phyloP scores from a whole-genome alignment of 2,888 invertebrate genomes.

The Cacoxenus indagator region DNA sequence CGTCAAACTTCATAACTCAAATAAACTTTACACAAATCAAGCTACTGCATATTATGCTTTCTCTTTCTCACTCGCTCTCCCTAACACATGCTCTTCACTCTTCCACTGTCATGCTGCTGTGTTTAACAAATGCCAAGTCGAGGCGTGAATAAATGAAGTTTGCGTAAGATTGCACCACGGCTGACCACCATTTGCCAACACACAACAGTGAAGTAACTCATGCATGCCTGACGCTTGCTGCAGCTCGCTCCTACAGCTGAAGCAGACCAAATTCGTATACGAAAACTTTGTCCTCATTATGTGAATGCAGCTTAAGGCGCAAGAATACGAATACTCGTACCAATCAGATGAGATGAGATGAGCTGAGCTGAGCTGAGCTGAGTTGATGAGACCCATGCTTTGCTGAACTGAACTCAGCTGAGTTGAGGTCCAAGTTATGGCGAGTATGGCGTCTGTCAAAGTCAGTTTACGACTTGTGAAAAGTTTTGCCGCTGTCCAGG shows the following conservation, averaged over 20 bases:
- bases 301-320: slow-evolving; percentile 34
- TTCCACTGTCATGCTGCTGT: too few relatives aligned
- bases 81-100: background rate
- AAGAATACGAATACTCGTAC: background rate
- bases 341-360: background rate
- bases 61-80: background rate
- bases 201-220: background rate
- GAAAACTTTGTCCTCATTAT: slow-evolving; percentile 63
- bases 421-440: slow-evolving; percentile 49
- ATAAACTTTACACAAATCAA: slow-evolving; percentile 3
- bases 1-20: slow-evolving; percentile 18
- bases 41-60: background rate
- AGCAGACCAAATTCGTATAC: background rate
- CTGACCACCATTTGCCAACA: slow-evolving; percentile 49
- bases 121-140: slow-evolving; percentile 31
- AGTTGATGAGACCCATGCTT: background rate
- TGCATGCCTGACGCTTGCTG: background rate
- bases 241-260: background rate
- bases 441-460: slow-evolving; percentile 64
- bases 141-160: slow-evolving; percentile 62
- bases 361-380: background rate
- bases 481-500: slow-evolving; percentile 28
- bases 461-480: slow-evolving; percentile 50
- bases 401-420: background rate
- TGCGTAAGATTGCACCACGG: slow-evolving; percentile 61